Evolutionary conservation across 2,888 invertebrate genomes (phyloP).

Genomic region (Drosophila limbata): DNA sequence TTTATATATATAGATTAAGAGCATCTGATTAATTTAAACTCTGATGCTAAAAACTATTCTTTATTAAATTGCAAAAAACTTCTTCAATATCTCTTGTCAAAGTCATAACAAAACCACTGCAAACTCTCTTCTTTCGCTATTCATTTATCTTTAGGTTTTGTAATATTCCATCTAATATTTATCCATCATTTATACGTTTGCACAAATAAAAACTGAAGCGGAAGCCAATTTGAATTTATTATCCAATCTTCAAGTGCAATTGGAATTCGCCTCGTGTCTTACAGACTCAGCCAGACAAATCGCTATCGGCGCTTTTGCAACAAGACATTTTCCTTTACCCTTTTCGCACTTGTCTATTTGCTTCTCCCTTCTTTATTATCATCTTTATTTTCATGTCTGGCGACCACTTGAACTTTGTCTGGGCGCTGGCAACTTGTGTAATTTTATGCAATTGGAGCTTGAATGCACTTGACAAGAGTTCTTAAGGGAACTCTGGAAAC

Average conservation of each 20-base stretch:
- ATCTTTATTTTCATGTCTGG: conserved; percentile 73
- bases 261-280: conserved; percentile 19
- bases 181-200: not conserved
- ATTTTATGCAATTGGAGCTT: conserved; percentile 59
- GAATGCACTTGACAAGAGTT: conserved; percentile 64
- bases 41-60: no score
- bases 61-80: no score
- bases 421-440: conserved; percentile 54
- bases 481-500: conserved; percentile 21
- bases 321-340: not conserved
- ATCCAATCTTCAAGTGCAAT: conserved; percentile 32
- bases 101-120: not conserved
- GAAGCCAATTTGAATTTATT: conserved; percentile 48
- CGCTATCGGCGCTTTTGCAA: conserved; percentile 19
- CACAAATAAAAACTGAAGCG: conserved; percentile 2
- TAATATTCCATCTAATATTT: not conserved
- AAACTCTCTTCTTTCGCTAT: not conserved
- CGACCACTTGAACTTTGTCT: conserved; percentile 73
- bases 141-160: not conserved
- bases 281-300: conserved; percentile 16
- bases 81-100: no score
- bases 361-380: conserved; percentile 58
- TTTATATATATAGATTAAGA: no score
- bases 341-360: not conserved
- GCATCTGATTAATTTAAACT: no score